These are phyloP conservation scores for Calameuta filiformis DNA, from an alignment of 2,888 invertebrate genomes.

Conservation along the genomic window DNA sequence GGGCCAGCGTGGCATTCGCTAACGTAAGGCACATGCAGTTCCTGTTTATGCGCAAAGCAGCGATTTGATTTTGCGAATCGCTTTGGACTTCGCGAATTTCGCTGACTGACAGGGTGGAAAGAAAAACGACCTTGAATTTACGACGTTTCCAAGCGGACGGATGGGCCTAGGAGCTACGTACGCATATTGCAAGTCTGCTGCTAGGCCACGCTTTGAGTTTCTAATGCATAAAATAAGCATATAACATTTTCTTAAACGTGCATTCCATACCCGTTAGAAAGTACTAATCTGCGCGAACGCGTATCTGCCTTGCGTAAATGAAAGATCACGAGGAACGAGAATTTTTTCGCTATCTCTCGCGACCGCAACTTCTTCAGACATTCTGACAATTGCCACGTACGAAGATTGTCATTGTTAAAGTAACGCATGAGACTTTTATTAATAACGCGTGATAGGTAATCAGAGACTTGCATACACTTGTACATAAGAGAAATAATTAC, in stretches of 20 bases:
- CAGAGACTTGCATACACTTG: neutral
- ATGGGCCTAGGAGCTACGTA: neutral
- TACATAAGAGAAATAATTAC: neutral
- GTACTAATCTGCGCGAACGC: neutral
- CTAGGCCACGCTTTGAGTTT: neutral
- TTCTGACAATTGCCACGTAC: neutral
- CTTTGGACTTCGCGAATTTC: neutral
- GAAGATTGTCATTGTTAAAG: too few species aligned
- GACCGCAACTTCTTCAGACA: neutral
- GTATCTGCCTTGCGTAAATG: neutral
- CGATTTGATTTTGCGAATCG: neutral
- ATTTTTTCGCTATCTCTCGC: neutral
- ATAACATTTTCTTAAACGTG: neutral
- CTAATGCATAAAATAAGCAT: neutral
- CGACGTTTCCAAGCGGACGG: neutral
- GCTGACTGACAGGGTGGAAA: neutral
- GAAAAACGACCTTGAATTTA: neutral
- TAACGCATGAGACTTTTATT: neutral
- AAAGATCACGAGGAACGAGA: neutral
- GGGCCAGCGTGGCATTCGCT: neutral
- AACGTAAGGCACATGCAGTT: neutral
- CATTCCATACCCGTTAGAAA: neutral
- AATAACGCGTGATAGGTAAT: neutral
- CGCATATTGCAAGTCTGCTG: neutral
- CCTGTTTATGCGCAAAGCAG: neutral